phyloP scores from a whole-genome alignment of 2,113 vertebrate genomes.

The Odontesthes bonariensis region DNA sequence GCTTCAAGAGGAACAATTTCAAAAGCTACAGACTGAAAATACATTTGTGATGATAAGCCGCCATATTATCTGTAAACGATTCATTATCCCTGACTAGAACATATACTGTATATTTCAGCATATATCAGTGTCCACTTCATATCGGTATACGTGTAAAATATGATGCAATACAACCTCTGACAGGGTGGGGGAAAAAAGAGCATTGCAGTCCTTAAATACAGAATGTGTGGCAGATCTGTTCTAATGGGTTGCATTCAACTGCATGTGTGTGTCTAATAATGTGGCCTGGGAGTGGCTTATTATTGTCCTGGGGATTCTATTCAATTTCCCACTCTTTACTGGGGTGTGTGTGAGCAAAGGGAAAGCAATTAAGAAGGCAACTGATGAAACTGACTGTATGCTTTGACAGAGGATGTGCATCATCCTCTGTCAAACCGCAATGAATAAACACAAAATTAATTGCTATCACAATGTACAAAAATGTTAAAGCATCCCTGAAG shows the following conservation, averaged over 20 bases:
- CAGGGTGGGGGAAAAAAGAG: too few species aligned
- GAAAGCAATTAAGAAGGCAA: slow-evolving; percentile 19
- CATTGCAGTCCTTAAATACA: not conserved
- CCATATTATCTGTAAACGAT: too few species aligned
- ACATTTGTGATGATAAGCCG: not conserved
- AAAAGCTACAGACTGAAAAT: not conserved
- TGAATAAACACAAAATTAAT: slow-evolving; percentile 6
- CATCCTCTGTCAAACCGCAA: not conserved
- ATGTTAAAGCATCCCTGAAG: slow-evolving; percentile 8
- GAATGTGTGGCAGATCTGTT: not conserved
- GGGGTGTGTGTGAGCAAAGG: slow-evolving; percentile 3
- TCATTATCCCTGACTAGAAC: too few species aligned
- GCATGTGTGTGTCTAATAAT: slow-evolving; percentile 1
- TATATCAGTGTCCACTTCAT: too few species aligned
- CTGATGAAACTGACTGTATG: not conserved
- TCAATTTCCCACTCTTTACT: not conserved
- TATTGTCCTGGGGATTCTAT: slow-evolving; percentile 3
- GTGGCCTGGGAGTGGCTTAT: not conserved
- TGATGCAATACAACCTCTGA: not conserved
- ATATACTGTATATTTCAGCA: too few species aligned
- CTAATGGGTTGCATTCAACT: not conserved
- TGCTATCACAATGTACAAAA: not conserved
- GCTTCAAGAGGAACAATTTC: not conserved
- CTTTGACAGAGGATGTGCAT: not conserved
- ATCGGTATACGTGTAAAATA: too few species aligned